Base-by-base conservation (phyloP, 2,113 vertebrate species). In the Corythornis vintsioides region DNA sequence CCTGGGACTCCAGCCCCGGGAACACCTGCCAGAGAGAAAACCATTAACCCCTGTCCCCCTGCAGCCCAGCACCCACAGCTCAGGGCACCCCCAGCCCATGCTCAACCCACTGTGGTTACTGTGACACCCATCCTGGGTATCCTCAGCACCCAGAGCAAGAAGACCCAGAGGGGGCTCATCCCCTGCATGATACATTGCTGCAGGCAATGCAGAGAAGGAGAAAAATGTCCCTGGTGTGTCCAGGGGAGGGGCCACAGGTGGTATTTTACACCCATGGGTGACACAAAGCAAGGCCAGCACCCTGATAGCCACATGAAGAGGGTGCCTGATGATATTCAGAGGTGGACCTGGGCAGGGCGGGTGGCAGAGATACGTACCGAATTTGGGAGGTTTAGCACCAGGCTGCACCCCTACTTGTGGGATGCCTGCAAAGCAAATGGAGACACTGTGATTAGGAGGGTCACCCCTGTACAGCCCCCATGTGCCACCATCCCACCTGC, bases 301-400 rank as follows among this genome's bases (percentile, higher is more conserved):
- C 72, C 65, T 0, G 0, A 28, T 7, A 19, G 38, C 59, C 57
- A 50, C 21, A 22, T 1, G 2, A 61, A 33, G 33, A 84, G 28
- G n/a, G 25, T 70, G 52, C 29, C 56, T 1, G 0, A 65, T 24
- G 52, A 29, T 3, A 7, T 22, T 14, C 43, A 0, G 0, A 78
- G 42, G 29, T 15, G 45, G 53, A 67, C 29, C 17, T 55, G 53
- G 67, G 15, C 50, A 42, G 20, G 4, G 73, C 19, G 20, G 4
- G 73, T 21, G 28, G 6, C 50, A 47, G 59, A 16, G 33, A 18
- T 75, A 95, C 94, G 1, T 96, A 97, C 97, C 97, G 0, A 97
- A 97, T 94, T 97, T 98, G 52, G 97, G 93, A 88, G 97, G 95
- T 77, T 97, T 97, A 87, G 93, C 97, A 89, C 97, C 97, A 45